A percentile compares a stretch with the other conserved stretches of the same genome.
Evolutionary conservation across 2,888 invertebrate genomes (phyloP).

Genomic region (Trilocha varians): DNA sequence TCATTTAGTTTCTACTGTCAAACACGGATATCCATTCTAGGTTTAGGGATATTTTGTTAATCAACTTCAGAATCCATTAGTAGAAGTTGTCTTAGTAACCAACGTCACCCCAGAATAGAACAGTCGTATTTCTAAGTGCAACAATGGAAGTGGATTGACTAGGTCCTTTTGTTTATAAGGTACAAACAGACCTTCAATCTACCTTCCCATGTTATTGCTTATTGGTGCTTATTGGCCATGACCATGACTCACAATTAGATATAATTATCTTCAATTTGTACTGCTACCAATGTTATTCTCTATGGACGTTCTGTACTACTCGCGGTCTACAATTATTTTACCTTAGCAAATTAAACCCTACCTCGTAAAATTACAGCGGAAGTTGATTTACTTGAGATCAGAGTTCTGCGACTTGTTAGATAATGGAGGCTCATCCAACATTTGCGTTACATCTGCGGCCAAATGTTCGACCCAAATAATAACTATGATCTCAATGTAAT

Average conservation of each 20-base stretch:
- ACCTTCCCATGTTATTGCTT: conserved; percentile 63
- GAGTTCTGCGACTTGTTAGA: conserved; percentile 1
- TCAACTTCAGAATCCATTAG: too few species aligned
- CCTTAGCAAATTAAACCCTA: conserved; percentile 46
- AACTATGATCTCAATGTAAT: conserved; percentile 44
- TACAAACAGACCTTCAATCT: conserved; percentile 37
- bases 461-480: conserved; percentile 34
- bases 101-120: too few species aligned
- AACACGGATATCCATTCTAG: too few species aligned
- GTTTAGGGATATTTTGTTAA: too few species aligned
- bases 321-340: conserved; percentile 49
- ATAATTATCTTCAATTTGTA: conserved; percentile 70
- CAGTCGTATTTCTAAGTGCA: not conserved
- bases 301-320: conserved; percentile 43
- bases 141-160: not conserved
- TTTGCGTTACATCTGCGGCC: conserved; percentile 31
- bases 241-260: conserved; percentile 67
- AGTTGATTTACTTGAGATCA: conserved; percentile 24
- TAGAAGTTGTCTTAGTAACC: too few species aligned
- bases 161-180: conserved; percentile 13
- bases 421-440: conserved; percentile 12
- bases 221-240: conserved; percentile 73
- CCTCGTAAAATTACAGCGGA: conserved; percentile 36
- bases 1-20: too few species aligned
- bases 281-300: conserved; percentile 58